A percentile compares a stretch with the other conserved stretches of the same genome.
Conservation (phyloP, 1,140 invertebrate species). For the Megalonaias nervosa region DNA sequence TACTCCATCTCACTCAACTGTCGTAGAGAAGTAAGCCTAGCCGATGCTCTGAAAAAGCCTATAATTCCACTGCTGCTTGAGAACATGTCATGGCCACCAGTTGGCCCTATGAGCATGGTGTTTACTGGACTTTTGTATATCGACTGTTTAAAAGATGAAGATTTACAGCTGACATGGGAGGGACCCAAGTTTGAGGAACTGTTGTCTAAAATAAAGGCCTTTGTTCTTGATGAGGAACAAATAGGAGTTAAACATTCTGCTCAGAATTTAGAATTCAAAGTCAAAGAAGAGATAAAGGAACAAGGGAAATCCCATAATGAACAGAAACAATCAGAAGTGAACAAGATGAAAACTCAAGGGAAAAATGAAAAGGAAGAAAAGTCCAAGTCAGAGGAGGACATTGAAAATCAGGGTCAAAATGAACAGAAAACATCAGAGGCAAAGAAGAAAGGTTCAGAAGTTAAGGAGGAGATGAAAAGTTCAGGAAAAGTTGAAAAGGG, state of each 20-base stretch:
- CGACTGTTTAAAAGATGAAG: conserved; percentile 48
- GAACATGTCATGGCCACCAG: conserved; percentile 62
- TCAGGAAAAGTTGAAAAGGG: too few species aligned
- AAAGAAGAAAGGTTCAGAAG: too few species aligned
- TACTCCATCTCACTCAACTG: conserved; percentile 67
- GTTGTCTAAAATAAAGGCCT: conserved; percentile 31
- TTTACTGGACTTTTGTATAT: conserved; percentile 64
- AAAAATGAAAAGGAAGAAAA: too few species aligned
- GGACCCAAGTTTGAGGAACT: conserved; percentile 54
- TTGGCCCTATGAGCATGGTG: conserved; percentile 65
- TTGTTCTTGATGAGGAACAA: conserved; percentile 27
- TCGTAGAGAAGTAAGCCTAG: conserved; percentile 62
- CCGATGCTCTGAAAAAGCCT: conserved; percentile 64
- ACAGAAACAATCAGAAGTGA: too few species aligned
- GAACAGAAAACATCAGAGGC: too few species aligned
- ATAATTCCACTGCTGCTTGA: conserved; percentile 65
- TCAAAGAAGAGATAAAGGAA: background rate
- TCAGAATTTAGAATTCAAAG: background rate
- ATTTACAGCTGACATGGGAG: conserved; percentile 45
- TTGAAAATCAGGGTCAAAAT: too few species aligned
- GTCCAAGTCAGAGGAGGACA: too few species aligned
- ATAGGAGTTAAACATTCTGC: background rate
- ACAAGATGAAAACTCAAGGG: too few species aligned
- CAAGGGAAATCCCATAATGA: too few species aligned
- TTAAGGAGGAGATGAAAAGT: too few species aligned